Conservation (phyloP, 2,113 vertebrate species). For the Argyrosomus japonicus region DNA sequence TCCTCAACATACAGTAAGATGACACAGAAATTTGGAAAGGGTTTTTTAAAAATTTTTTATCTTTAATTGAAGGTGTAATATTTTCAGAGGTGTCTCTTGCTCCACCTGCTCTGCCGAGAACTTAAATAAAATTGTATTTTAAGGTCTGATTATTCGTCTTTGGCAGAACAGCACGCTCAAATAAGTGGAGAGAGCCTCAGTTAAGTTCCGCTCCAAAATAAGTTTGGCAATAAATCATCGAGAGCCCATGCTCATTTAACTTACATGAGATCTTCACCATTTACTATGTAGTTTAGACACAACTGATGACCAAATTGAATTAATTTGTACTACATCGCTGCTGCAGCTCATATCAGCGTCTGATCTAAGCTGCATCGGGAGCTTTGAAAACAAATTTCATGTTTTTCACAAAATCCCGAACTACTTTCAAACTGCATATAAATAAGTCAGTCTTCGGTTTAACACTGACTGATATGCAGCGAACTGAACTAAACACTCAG, state of each 20-base stretch:
- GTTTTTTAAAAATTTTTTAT: not conserved
- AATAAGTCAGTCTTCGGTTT: not conserved
- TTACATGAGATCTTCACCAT: not conserved
- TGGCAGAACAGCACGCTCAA: not conserved
- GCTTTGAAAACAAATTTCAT: slow-evolving; percentile 10
- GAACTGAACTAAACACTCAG: not conserved
- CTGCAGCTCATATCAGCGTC: not conserved
- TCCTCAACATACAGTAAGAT: not conserved
- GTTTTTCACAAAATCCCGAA: slow-evolving; percentile 20
- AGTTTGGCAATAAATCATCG: slow-evolving; percentile 9
- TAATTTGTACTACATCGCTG: not conserved
- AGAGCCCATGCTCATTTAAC: not conserved
- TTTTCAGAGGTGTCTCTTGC: not conserved
- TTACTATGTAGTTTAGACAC: slow-evolving; percentile 14
- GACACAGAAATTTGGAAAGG: not conserved
- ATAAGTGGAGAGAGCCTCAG: not conserved
- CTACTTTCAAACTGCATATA: slow-evolving; percentile 2
- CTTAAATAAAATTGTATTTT: slow-evolving; percentile 5
- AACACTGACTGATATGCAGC: not conserved
- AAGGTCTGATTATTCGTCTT: not conserved
- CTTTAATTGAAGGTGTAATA: not conserved
- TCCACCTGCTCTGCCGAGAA: slow-evolving; percentile 14
- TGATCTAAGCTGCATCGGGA: slow-evolving; percentile 15
- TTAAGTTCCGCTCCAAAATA: not conserved
- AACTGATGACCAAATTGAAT: slow-evolving; percentile 29